A percentile compares a stretch with the other conserved stretches of the same genome.
Conservation (phyloP, 2,113 vertebrate species). For the Microcebus jonahi region DNA sequence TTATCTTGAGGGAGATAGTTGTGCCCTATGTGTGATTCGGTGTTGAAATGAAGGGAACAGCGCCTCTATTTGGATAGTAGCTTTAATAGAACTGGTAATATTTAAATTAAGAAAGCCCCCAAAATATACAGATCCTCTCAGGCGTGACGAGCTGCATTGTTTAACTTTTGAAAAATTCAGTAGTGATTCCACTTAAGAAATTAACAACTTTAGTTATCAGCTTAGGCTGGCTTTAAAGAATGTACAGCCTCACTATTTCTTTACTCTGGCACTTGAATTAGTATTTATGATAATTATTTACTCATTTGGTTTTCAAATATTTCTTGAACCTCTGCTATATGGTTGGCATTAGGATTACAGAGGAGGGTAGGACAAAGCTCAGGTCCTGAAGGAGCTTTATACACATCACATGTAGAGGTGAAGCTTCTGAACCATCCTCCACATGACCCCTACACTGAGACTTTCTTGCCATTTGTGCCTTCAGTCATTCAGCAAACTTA, state of each 20-base stretch:
- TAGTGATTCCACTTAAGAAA: background rate
- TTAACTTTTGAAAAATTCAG: conserved; percentile 34
- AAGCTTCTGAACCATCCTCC: background rate
- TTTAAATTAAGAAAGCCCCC: background rate
- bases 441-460: background rate
- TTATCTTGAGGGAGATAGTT: background rate
- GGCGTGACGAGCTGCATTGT: background rate
- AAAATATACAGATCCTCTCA: background rate
- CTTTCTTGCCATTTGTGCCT: background rate
- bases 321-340: background rate
- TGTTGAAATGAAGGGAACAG: background rate
- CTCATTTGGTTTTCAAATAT: background rate
- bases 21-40: background rate
- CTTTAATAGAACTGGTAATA: background rate
- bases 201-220: background rate
- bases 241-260: background rate
- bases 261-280: background rate
- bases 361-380: background rate
- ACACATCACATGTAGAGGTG: background rate
- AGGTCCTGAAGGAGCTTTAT: background rate
- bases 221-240: background rate
- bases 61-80: background rate
- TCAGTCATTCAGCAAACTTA: background rate
- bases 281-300: background rate
- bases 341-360: background rate